A percentile compares a stretch with the other conserved stretches of the same genome.
These are phyloP conservation scores for Euzetes globulus DNA, from an alignment of 2,888 invertebrate species.

Conservation along the genomic window DNA sequence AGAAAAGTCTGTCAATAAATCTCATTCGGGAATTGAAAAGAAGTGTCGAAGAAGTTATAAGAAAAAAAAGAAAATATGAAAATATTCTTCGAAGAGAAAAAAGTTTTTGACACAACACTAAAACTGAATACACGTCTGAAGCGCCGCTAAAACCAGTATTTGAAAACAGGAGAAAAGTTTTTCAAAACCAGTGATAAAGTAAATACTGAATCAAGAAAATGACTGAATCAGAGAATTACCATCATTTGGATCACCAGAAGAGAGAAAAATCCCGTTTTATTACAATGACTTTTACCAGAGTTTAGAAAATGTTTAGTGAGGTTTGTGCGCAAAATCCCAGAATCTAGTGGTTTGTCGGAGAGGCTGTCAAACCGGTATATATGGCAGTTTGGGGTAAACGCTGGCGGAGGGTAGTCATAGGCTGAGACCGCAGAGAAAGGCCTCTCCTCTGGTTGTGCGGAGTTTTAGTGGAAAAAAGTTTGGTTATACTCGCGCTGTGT, in stretches of 20 bases:
- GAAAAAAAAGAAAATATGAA: too few species aligned
- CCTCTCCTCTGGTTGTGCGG: not conserved
- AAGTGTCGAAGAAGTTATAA: too few species aligned
- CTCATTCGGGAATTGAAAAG: too few species aligned
- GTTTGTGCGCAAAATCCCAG: not conserved
- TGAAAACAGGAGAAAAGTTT: not conserved
- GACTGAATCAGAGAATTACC: not conserved
- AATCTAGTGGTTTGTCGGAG: not conserved
- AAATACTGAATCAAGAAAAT: not conserved
- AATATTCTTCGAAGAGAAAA: not conserved
- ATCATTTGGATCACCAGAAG: not conserved
- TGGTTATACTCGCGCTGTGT: not conserved
- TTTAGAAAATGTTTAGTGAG: not conserved
- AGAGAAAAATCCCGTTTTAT: not conserved
- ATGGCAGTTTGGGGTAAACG: not conserved
- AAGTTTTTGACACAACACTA: not conserved
- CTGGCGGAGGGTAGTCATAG: not conserved
- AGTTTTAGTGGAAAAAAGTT: not conserved
- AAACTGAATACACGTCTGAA: not conserved
- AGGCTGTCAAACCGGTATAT: slow-evolving; percentile 2
- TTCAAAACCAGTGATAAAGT: not conserved
- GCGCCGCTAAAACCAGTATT: slow-evolving; percentile 9
- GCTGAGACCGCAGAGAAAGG: not conserved
- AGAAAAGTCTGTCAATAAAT: too few species aligned
- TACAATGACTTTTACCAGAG: not conserved